A percentile compares a stretch with the other conserved stretches of the same genome.
These are phyloP conservation scores for Thamnophis sirtalis DNA, from an alignment of 2,113 vertebrate genomes.

Conservation along the genomic window DNA sequence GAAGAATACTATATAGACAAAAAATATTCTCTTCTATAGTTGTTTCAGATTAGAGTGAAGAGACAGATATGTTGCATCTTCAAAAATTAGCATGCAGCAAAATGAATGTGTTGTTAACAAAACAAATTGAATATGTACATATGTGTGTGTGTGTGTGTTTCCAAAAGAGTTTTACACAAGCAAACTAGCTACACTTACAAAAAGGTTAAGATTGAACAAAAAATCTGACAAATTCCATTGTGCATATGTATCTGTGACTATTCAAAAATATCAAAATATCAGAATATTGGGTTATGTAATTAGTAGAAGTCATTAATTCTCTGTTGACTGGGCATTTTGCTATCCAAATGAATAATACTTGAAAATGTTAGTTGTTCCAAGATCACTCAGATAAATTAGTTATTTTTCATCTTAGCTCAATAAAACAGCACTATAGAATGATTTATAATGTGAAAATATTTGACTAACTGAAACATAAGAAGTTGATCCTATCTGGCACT, in stretches of 20 bases:
- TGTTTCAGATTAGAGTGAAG: background rate
- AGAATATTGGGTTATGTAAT: background rate
- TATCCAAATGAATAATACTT: background rate
- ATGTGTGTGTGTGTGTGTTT: background rate
- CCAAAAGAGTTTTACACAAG: background rate
- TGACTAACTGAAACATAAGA: background rate
- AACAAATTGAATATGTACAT: background rate
- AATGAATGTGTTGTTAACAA: background rate
- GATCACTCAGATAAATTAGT: conserved; percentile 4
- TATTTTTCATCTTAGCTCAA: background rate
- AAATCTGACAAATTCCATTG: background rate
- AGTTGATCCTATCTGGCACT: background rate
- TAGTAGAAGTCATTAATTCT: background rate
- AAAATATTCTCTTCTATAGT: background rate
- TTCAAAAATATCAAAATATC: background rate
- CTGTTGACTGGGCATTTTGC: background rate
- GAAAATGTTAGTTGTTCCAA: background rate
- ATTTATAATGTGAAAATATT: conserved; percentile 5
- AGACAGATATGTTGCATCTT: background rate
- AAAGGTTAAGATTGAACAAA: background rate
- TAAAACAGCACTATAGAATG: background rate
- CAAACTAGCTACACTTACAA: background rate
- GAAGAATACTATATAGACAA: background rate
- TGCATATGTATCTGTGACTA: background rate
- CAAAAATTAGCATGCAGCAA: background rate